phyloP scores from a whole-genome alignment of 2,797 vertebrate species.

The Myripristis murdjan region DNA sequence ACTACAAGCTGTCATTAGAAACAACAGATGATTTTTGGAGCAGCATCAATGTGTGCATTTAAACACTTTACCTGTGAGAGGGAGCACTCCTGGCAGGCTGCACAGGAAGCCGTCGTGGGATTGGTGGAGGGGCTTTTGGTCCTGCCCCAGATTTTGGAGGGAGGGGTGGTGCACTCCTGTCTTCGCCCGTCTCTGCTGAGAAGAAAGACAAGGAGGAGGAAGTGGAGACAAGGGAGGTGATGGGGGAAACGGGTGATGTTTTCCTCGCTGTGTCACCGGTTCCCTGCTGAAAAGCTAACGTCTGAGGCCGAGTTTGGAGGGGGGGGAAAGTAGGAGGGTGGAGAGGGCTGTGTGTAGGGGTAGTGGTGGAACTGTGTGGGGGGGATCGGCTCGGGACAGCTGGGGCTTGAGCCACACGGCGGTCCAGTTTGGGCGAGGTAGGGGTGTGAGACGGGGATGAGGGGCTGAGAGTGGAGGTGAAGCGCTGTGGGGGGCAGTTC shows the following conservation, averaged over 20 bases:
- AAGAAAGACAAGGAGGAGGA: slow-evolving; percentile 37
- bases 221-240: slow-evolving; percentile 11
- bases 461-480: slow-evolving; percentile 62
- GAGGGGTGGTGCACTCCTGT: slow-evolving; percentile 81
- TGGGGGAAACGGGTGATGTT: slow-evolving; percentile 37
- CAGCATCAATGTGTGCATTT: background rate
- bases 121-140: slow-evolving; percentile 71
- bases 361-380: slow-evolving; percentile 8
- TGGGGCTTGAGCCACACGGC: background rate
- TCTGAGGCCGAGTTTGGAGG: slow-evolving; percentile 55
- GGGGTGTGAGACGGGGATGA: slow-evolving; percentile 1
- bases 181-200: slow-evolving; percentile 14
- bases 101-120: slow-evolving; percentile 63
- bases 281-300: slow-evolving; percentile 46
- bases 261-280: slow-evolving; percentile 32
- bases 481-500: slow-evolving; percentile 88
- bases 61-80: slow-evolving; percentile 74
- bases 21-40: background rate
- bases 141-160: slow-evolving; percentile 85
- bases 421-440: slow-evolving; percentile 13
- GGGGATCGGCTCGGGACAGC: slow-evolving; percentile 2
- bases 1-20: background rate
- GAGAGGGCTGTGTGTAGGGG: slow-evolving; percentile 5
- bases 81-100: slow-evolving; percentile 55
- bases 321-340: slow-evolving; percentile 1